Evolutionary conservation across 2,113 vertebrate species (phyloP).

Genomic region (Ciconia stormi): DNA sequence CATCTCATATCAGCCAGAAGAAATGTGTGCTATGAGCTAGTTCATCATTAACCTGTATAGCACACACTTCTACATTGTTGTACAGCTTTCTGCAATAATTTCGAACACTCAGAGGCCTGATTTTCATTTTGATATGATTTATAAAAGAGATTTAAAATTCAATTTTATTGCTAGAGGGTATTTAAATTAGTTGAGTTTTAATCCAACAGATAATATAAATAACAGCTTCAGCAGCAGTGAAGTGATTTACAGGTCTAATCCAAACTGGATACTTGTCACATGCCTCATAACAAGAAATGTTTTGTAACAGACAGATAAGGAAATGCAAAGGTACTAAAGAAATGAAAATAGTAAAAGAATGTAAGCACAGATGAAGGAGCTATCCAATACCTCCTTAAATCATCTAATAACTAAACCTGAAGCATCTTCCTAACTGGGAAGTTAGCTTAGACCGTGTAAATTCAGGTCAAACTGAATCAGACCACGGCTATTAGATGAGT

Average conservation of each 20-base stretch:
- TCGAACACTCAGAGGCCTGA: neutral
- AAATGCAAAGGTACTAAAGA: neutral
- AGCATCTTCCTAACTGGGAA: neutral
- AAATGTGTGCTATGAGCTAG: neutral
- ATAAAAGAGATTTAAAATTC: neutral
- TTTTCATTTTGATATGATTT: neutral
- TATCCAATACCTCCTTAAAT: neutral
- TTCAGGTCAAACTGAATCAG: neutral
- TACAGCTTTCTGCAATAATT: neutral
- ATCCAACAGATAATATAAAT: neutral
- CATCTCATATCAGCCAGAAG: neutral
- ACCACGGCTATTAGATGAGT: neutral
- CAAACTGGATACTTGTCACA: neutral
- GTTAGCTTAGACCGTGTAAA: conserved; percentile 20
- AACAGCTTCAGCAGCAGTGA: neutral
- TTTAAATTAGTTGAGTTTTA: conserved; percentile 13
- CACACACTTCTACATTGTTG: neutral
- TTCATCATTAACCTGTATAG: neutral
- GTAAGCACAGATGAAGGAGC: neutral
- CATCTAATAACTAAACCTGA: neutral
- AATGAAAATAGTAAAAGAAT: neutral
- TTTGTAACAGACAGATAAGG: neutral
- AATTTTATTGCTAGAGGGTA: neutral
- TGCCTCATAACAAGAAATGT: neutral
- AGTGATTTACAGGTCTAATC: conserved; percentile 27